Evolutionary conservation across 2,113 vertebrate genomes (phyloP), one percentile per base, ranked within the genome.

Genomic region (Engraulis encrasicolus): DNA sequence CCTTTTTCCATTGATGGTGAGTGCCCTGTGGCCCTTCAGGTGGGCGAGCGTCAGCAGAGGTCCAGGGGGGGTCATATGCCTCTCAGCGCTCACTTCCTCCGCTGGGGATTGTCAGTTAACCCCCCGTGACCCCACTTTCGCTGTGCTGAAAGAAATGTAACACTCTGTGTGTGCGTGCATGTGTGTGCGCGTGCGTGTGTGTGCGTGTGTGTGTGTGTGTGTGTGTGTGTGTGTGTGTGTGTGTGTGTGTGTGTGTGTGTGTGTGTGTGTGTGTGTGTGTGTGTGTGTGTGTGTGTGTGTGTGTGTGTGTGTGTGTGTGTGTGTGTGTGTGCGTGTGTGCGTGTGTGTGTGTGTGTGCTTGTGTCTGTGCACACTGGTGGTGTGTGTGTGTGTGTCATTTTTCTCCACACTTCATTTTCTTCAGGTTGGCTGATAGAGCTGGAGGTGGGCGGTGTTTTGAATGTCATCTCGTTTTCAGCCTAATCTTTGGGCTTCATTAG

Each of bases 401-500:
- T 14, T 34, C 31, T 5, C 31, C 61, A 34, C 1, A 1, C 61
- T 27, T 15, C 20, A 6, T 58, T 58, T 23, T 7, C 54, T 58
- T 5, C 31, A 14, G 12, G 27, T 34, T 74, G 27, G 27, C 11
- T 34, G 34, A 74, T 66, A 31, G n/a, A 34, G 50, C 36, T 81
- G 66, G 37, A 34, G 50, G 48, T 81, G 66, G 37, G n/a, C 15
- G 27, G 80, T 78, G 54, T 87, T 27, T 81, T 78, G 50, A 80
- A 80, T 18, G 58, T 58, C 78, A 12, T 83, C 50, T 54, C 61
- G 54, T 23, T 49, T 81, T 88, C 37, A 27, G 37, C 58, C 18
- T 85, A 81, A 88, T 87, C 81, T 54, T n/a, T 31, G 31, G 17
- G 48, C n/a, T 27, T 74, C 23, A 40, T 27, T n/a, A 11, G 78